phyloP scores from a whole-genome alignment of 2,113 vertebrate genomes.

The Ptilorrhoa leucosticta region DNA sequence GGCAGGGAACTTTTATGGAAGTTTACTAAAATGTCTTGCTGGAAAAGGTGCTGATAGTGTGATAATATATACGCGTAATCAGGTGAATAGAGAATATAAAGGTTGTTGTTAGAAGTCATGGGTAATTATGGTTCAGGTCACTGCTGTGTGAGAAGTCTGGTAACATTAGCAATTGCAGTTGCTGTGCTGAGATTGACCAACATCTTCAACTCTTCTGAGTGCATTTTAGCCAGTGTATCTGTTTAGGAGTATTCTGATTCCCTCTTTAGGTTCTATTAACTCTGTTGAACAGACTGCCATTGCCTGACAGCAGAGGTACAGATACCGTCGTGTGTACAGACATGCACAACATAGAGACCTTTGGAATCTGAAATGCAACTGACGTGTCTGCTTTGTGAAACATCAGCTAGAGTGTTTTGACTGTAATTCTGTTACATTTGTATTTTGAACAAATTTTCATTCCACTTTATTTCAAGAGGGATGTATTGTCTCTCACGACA shows the following conservation, averaged over 20 bases:
- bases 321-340: not conserved
- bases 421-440: not conserved
- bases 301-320: not conserved
- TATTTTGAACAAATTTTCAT: not conserved
- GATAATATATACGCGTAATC: accelerated
- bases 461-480: not conserved
- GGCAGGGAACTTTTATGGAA: not conserved
- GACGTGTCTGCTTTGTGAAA: not conserved
- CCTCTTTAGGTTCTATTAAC: not conserved
- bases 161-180: not conserved
- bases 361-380: not conserved
- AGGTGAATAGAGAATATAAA: not conserved
- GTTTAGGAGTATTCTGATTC: not conserved
- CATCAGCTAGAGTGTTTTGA: not conserved
- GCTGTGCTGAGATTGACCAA: not conserved
- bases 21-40: not conserved
- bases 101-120: not conserved
- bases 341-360: not conserved
- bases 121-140: not conserved
- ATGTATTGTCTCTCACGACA: not conserved
- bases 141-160: not conserved
- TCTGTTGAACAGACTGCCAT: not conserved
- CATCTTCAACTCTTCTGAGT: not conserved
- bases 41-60: not conserved
- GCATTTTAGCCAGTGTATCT: not conserved